Base-by-base conservation (phyloP, 2,797 vertebrate species). In the Vireo griseus region DNA sequence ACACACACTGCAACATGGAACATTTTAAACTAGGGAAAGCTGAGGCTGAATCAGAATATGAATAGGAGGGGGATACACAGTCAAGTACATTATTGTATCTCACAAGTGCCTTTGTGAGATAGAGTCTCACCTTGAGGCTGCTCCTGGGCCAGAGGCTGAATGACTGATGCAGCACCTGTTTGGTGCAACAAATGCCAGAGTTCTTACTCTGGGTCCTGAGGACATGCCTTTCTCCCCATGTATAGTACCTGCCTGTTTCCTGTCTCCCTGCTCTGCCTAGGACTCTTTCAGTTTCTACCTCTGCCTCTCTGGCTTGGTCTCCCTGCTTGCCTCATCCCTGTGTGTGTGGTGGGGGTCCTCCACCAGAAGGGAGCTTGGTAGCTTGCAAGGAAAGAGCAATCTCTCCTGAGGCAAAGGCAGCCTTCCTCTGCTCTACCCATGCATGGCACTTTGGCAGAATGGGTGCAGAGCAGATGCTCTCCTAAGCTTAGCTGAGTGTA, bases 311-410 rank as follows among this genome's bases (percentile, higher is more conserved):
- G 1, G 13, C 25, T 73, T 5, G 2, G 9, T 74, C 5, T 48
- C 19, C 47, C 52, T 55, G 29, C 44, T 39, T 35, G 5, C 22
- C 28, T 71, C 39, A n/a, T 31, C 4, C 20, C 39, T 67, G 4
- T 25, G 16, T 13, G 13, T 12, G 12, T 20, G 51, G 13, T 5
- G 2, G 2, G 2, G 4, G 2, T 73, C 40, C 21, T 54, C 21
- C 55, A 39, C 5, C 16, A 35, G 47, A 61, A 77, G 4, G 18
- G 35, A 72, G 9, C 9, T 66, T 6, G 2, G 3, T 6, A 57
- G 7, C 51, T 82, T 76, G 24, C 25, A 69, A 31, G 20, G 66
- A 50, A 75, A 79, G 62, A 72, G 5, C 15, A 72, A 47, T 66
- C 8, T 67, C 14, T 86, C 25, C 25, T 29, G 3, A 73, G 35